A percentile compares a stretch with the other conserved stretches of the same genome.
Evolutionary conservation across 1,140 invertebrate species (phyloP).

Genomic region (Drosophila nikananu): DNA sequence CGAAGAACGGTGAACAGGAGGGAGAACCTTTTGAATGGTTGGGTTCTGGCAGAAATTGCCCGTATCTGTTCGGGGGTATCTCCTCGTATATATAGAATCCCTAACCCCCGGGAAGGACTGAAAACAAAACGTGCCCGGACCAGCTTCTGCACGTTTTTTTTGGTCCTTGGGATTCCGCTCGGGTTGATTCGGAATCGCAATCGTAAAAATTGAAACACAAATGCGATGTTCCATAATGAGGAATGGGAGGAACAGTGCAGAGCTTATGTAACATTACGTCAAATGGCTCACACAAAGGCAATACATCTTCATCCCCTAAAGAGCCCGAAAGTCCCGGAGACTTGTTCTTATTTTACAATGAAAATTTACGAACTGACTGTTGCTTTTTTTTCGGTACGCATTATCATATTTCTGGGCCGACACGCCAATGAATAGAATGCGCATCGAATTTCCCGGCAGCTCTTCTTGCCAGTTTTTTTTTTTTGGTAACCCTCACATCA

Average conservation of each 20-base stretch:
- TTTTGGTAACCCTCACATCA: constrained; percentile 68
- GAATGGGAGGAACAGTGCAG: constrained; percentile 22
- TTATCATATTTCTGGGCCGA: constrained; percentile 79
- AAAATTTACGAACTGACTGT: constrained; percentile 83
- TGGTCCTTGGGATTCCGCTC: constrained; percentile 28
- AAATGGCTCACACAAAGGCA: constrained; percentile 78
- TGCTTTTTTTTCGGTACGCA: constrained; percentile 66
- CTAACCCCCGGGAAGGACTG: constrained; percentile 31
- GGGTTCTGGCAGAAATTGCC: constrained; percentile 67
- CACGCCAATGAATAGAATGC: constrained; percentile 79
- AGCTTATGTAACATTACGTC: constrained; percentile 84
- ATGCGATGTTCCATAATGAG: constrained; percentile 74
- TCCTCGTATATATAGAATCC: constrained; percentile 23
- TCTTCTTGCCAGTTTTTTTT: constrained; percentile 36
- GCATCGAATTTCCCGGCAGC: constrained; percentile 75
- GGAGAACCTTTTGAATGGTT: constrained; percentile 48
- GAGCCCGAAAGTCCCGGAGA: constrained; percentile 7
- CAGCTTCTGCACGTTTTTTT: constrained; percentile 68
- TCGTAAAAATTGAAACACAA: constrained; percentile 78
- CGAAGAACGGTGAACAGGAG: constrained; percentile 2
- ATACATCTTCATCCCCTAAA: constrained; percentile 82
- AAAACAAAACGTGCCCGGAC: constrained; percentile 53
- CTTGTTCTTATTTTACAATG: constrained; percentile 72
- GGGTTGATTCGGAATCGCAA: constrained; percentile 41
- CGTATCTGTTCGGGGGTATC: constrained; percentile 68